Evolutionary conservation across 2,113 vertebrate species (phyloP), one percentile per base, ranked within the genome.

Genomic region (Alectura lathami): DNA sequence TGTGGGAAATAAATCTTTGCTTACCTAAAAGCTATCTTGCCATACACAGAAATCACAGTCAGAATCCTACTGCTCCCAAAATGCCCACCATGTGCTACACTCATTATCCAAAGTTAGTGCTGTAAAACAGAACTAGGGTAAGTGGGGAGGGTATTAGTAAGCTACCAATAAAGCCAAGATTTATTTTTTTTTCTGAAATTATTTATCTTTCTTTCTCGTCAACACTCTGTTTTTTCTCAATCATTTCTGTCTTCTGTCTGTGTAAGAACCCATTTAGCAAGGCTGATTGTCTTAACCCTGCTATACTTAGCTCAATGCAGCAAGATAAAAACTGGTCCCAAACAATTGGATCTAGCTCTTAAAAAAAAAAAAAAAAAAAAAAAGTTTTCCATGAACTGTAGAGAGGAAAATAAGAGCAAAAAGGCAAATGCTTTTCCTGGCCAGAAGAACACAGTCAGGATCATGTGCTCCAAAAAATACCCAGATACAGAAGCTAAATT

Each of bases 401-500:
- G 26, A 67, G 38, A 91, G 66, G 76, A 95, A 94, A 94, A 81
- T 56, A 80, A 72, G 15, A 74, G 63, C 34, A 74, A 93, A 91
- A 78, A 72, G 8, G 13, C 23, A 78, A 88, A 84, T 56, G 29
- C 81, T 76, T 91, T 92, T 92, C 83, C 91, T 94, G 81, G 73
- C 78, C 72, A 3, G 24, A 89, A 86, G 60, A 82, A n/a, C 13
- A 76, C 9, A 42, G 18, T 40, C 77, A 72, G 66, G 69, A 72
- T 92, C 92, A 82, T 53, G 53, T 75, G 34, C 23, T 91, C 30
- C 56, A 84, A 88, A 83, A 83, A 15, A 43, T 86, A 75, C 68
- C 21, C 40, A 91, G 83, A 69, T 17, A 82, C 13, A 92, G 83
- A 86, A 78, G 60, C 21, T 86, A 2, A 64, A 57, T 86, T 92